phyloP scores from a whole-genome alignment of 2,113 vertebrate species.

The Kryptolebias marmoratus region DNA sequence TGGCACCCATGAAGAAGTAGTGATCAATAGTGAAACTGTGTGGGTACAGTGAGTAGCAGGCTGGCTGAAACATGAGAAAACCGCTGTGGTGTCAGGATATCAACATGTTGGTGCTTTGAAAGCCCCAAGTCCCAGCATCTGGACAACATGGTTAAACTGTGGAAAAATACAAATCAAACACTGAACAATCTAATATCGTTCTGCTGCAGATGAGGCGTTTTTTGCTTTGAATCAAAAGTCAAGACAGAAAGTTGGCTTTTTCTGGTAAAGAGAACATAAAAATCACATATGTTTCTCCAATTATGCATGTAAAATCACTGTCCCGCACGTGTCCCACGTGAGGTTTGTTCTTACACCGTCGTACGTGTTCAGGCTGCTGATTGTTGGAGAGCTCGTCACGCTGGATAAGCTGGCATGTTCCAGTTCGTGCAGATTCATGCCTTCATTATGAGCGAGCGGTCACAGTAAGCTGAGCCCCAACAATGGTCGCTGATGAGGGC shows the following conservation, averaged over 20 bases:
- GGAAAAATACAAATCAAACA: no score
- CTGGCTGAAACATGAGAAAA: background rate
- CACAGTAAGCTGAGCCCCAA: conserved; percentile 9
- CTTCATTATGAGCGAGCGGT: background rate
- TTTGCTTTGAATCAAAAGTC: no score
- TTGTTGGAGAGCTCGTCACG: background rate
- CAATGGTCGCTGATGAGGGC: background rate
- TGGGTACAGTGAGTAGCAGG: background rate
- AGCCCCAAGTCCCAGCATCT: background rate
- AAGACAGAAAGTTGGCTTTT: no score
- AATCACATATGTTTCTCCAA: no score
- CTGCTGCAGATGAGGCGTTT: no score
- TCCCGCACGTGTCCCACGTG: background rate
- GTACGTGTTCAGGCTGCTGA: background rate
- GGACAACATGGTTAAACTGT: background rate
- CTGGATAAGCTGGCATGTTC: background rate
- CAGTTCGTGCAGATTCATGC: background rate
- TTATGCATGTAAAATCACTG: no score
- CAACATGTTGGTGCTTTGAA: no score
- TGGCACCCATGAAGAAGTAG: background rate
- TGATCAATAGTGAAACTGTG: background rate
- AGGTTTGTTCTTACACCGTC: no score
- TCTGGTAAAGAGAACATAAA: no score
- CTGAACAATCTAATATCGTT: no score
- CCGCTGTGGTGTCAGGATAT: no score